These are phyloP conservation scores for Phalera bucephala DNA, from an alignment of 2,888 invertebrate species.

Conservation along the genomic window DNA sequence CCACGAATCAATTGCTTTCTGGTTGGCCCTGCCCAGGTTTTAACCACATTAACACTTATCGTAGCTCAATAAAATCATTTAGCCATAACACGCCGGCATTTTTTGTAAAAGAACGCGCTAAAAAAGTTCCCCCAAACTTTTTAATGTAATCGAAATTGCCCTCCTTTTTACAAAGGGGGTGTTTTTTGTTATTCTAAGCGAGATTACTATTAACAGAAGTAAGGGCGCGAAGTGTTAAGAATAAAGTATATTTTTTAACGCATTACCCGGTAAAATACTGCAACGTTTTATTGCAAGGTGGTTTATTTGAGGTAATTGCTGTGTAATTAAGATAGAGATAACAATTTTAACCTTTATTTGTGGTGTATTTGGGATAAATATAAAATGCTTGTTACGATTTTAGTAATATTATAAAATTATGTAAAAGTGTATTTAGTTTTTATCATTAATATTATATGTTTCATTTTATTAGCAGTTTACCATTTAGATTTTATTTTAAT, in stretches of 20 bases:
- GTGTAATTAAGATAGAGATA: neutral
- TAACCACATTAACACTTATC: too few relatives aligned
- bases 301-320: constrained; percentile 2
- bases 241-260: constrained; percentile 30
- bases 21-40: too few relatives aligned
- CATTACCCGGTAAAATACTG: constrained; percentile 29
- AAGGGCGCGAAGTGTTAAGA: constrained; percentile 39
- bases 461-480: too few relatives aligned
- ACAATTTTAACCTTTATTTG: too few relatives aligned
- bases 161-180: constrained; percentile 43
- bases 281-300: constrained; percentile 21
- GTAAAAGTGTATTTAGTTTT: too few relatives aligned
- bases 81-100: neutral
- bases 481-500: too few relatives aligned
- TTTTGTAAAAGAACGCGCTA: constrained; percentile 20
- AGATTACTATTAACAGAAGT: constrained; percentile 48
- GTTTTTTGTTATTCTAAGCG: constrained; percentile 48
- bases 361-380: too few relatives aligned
- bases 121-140: constrained; percentile 54
- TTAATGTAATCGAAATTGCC: constrained; percentile 39
- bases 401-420: too few relatives aligned
- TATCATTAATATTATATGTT: too few relatives aligned
- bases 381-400: too few relatives aligned
- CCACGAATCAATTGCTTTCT: too few relatives aligned
- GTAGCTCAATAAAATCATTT: neutral